Base-by-base conservation (phyloP, 2,888 invertebrate genomes). In the Drosophila kuntzei region DNA sequence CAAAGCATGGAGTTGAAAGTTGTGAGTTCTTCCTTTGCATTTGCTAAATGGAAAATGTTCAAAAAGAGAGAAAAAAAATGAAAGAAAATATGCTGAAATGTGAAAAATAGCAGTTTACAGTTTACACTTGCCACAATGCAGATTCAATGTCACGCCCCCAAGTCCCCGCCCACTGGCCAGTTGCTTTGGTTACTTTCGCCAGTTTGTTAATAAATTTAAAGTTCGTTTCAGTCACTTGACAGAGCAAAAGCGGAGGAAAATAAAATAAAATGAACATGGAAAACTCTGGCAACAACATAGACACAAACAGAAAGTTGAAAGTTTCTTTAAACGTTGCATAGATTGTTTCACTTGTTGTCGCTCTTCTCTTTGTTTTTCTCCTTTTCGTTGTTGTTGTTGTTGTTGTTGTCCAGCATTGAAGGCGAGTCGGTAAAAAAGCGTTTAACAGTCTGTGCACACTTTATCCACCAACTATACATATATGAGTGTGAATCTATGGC, bases 131-230 rank as follows among this genome's bases (percentile, higher is more conserved):
- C 60, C 51, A 76, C 74, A 85, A 74, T 66, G 69, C 65, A 67
- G 62, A 66, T 62, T 66, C 55, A 66, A 51, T 27, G 55, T 12
- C 61, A 65, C 64, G 67, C 71, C 63, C 63, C 41, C 58, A 36
- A 9, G 32, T 32, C 20, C 25, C 16, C 41, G 51, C 71, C 53
- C 57, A 44, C 50, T 75, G 75, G 71, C 58, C 77, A 76, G 62
- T 57, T 54, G 68, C 71, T 43, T 54, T 53, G 65, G 39, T 34
- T 59, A 54, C 76, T 73, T 86, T 72, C 75, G 60, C 71, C 58
- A 53, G 61, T 55, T 87, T 84, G 87, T 83, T 83, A 83, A 83
- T 87, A 83, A 87, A 87, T 87, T 87, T 79, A 87, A 84, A 83
- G 82, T 84, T 87, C 72, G 79, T 69, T 80, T 76, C 79, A 71